Conservation (phyloP, 2,888 invertebrate genomes). For the Pseudoips prasinana region DNA sequence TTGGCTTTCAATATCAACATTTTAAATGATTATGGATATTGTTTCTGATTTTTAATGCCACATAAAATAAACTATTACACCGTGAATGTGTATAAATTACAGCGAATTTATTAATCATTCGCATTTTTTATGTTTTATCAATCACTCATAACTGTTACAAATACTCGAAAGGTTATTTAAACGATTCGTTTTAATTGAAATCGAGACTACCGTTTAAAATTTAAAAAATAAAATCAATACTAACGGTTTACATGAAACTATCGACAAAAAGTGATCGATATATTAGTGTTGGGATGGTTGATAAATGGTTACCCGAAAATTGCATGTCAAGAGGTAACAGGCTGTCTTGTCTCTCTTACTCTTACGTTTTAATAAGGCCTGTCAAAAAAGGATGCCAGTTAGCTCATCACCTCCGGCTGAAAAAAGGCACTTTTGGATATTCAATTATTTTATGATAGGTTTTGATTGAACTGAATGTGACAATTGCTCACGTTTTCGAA, state of each 20-base stretch:
- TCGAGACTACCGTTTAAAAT: constrained; percentile 23
- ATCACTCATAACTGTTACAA: constrained; percentile 20
- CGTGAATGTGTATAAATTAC: neutral
- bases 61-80: constrained; percentile 5
- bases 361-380: constrained; percentile 72
- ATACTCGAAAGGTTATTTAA: constrained; percentile 10
- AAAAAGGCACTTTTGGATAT: constrained; percentile 22
- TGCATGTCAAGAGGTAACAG: constrained; percentile 76
- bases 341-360: constrained; percentile 61
- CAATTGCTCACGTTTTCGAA: constrained; percentile 6
- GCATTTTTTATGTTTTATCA: constrained; percentile 17
- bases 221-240: constrained; percentile 23
- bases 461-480: constrained; percentile 12
- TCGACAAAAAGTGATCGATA: constrained; percentile 47
- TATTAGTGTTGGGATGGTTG: constrained; percentile 46
- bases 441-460: constrained; percentile 25
- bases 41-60: constrained; percentile 7
- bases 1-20: constrained; percentile 13
- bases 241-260: constrained; percentile 23
- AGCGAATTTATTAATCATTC: neutral
- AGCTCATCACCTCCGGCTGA: constrained; percentile 53
- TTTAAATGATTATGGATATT: constrained; percentile 5
- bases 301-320: constrained; percentile 76
- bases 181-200: constrained; percentile 28
- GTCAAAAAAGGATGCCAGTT: constrained; percentile 57